These are phyloP conservation scores for Lasioglossum pauxillum DNA, from an alignment of 2,888 invertebrate species.

Conservation along the genomic window DNA sequence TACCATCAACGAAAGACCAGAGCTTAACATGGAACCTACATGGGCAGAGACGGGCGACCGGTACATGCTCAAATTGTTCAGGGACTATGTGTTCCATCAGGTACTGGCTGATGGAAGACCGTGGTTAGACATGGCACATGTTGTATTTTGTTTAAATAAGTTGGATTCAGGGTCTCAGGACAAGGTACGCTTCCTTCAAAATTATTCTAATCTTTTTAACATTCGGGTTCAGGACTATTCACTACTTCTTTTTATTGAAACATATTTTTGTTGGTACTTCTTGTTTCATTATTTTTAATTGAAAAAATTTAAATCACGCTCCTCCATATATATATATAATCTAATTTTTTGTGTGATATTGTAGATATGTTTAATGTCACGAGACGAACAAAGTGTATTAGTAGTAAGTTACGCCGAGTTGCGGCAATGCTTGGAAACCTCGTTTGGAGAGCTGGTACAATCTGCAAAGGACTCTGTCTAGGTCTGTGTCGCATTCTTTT, in stretches of 20 bases:
- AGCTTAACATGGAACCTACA: conserved; percentile 96
- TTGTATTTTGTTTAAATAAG: conserved; percentile 97
- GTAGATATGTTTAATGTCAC: conserved; percentile 97
- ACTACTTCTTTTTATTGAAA: too few relatives aligned
- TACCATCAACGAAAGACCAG: conserved; percentile 97
- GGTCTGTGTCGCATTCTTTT: conserved; percentile 44
- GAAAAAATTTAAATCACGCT: too few relatives aligned
- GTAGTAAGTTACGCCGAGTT: conserved; percentile 98
- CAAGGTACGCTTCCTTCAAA: conserved; percentile 86
- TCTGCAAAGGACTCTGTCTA: conserved; percentile 84
- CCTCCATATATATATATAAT: too few relatives aligned
- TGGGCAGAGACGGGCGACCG: conserved; percentile 99
- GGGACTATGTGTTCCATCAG: conserved; percentile 99
- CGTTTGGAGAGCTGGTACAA: conserved; percentile 93
- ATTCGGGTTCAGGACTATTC: too few relatives aligned
- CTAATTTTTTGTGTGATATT: conserved; percentile 33
- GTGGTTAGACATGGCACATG: conserved; percentile 98
- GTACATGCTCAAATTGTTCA: conserved; percentile 98
- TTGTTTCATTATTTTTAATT: too few relatives aligned
- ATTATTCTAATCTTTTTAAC: neutral
- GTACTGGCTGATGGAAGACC: conserved; percentile 96
- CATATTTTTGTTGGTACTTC: too few relatives aligned
- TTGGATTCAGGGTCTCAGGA: conserved; percentile 92
- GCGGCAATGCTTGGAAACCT: conserved; percentile 96
- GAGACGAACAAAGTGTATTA: conserved; percentile 98